These are phyloP conservation scores for Fratercula arctica DNA, from an alignment of 2,797 vertebrate species.

Conservation along the genomic window DNA sequence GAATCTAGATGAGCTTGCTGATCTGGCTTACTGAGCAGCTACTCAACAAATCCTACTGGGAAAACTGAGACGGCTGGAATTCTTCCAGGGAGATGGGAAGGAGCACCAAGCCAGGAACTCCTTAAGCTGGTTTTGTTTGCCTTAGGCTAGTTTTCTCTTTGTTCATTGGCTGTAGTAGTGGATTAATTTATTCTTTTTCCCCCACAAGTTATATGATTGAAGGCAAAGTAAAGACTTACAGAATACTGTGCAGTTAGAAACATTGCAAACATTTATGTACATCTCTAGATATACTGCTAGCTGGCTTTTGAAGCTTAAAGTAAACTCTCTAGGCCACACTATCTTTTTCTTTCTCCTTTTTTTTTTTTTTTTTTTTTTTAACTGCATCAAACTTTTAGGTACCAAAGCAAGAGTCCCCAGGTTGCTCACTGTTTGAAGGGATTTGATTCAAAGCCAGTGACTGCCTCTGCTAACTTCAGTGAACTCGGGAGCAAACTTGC, in stretches of 20 bases:
- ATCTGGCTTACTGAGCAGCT: background rate
- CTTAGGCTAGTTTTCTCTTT: background rate
- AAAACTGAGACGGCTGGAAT: background rate
- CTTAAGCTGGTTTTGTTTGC: background rate
- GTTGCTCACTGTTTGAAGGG: background rate
- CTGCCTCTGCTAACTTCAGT: background rate
- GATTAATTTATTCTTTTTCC: background rate
- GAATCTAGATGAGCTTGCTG: background rate
- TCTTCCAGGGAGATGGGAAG: background rate
- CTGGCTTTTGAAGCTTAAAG: background rate
- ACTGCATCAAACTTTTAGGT: background rate
- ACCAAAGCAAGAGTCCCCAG: accelerated
- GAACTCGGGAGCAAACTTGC: background rate
- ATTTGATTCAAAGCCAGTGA: background rate
- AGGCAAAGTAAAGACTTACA: background rate
- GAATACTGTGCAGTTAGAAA: background rate
- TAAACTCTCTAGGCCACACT: background rate
- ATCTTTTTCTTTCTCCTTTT: accelerated
- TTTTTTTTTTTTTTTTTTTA: too few relatives aligned
- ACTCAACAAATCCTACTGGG: background rate
- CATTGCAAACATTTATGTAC: background rate
- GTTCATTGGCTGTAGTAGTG: background rate
- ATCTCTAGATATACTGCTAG: background rate
- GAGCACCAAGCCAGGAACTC: background rate
- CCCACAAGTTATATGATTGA: background rate